These are phyloP conservation scores for Bombyx mandarina DNA, from an alignment of 1,140 invertebrate species.

Conservation along the genomic window DNA sequence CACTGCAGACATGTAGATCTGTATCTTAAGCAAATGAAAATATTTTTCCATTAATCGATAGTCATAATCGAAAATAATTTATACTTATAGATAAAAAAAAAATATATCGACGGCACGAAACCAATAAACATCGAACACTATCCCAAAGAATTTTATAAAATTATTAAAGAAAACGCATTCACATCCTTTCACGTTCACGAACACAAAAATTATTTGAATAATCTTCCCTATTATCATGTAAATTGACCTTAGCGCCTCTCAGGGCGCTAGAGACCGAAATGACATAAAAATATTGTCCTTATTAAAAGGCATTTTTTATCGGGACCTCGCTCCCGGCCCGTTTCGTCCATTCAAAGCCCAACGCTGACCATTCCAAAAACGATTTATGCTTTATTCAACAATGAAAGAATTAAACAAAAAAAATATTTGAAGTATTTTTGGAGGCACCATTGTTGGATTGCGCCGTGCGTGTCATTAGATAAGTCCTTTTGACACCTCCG, in stretches of 20 bases:
- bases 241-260: slow-evolving; percentile 51
- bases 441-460: slow-evolving; percentile 28
- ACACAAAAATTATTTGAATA: slow-evolving; percentile 36
- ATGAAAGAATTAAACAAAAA: slow-evolving; percentile 50
- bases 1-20: too few relatives aligned
- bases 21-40: too few relatives aligned
- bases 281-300: slow-evolving; percentile 41
- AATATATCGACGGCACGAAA: too few relatives aligned
- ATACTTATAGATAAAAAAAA: too few relatives aligned
- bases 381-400: slow-evolving; percentile 70
- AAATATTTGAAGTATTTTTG: slow-evolving; percentile 31
- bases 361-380: slow-evolving; percentile 57
- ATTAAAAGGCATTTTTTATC: slow-evolving; percentile 38
- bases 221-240: slow-evolving; percentile 44
- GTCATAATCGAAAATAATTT: too few relatives aligned
- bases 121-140: not conserved
- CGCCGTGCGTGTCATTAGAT: slow-evolving; percentile 58
- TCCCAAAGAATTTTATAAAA: slow-evolving; percentile 16
- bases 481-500: slow-evolving; percentile 39
- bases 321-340: slow-evolving; percentile 35
- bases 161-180: slow-evolving; percentile 15
- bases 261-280: slow-evolving; percentile 42
- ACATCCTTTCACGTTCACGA: slow-evolving; percentile 22
- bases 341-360: slow-evolving; percentile 37
- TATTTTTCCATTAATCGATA: too few relatives aligned